Evolutionary conservation across 2,113 vertebrate species (phyloP).

Genomic region (Brevimyrus niger): DNA sequence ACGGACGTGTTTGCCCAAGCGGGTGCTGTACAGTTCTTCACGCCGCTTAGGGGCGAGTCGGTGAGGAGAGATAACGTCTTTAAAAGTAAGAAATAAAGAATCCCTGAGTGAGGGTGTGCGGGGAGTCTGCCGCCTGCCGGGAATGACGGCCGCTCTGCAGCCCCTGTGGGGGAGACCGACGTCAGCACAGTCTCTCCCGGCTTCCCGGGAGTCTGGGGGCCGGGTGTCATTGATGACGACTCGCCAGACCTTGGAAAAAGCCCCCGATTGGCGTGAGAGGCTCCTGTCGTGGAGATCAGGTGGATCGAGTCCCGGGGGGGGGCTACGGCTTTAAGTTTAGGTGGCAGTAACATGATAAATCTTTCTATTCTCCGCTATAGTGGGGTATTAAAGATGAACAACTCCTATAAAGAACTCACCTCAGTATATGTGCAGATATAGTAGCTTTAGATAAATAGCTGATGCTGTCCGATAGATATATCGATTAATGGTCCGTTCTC

Average conservation of each 20-base stretch:
- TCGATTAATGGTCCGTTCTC: neutral
- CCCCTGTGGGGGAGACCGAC: neutral
- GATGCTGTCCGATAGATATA: neutral
- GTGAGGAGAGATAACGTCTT: neutral
- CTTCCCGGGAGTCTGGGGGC: neutral
- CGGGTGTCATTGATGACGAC: neutral
- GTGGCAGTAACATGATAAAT: neutral
- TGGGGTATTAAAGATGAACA: neutral
- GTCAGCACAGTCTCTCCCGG: neutral
- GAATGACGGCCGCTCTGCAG: neutral
- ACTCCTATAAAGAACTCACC: neutral
- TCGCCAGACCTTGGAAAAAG: neutral
- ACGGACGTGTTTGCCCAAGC: neutral
- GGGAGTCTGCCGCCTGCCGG: neutral
- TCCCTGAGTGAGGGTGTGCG: neutral
- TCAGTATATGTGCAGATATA: neutral
- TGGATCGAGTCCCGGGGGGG: neutral
- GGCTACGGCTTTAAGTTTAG: neutral
- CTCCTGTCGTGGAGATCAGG: neutral
- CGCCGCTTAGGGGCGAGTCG: neutral
- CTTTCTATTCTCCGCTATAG: neutral
- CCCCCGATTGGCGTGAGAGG: neutral
- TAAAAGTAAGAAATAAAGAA: neutral
- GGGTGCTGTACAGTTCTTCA: neutral
- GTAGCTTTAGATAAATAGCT: neutral